Evolutionary conservation across 2,797 vertebrate genomes (phyloP), one percentile per base, ranked within the genome.

Genomic region (Diceros bicornis): DNA sequence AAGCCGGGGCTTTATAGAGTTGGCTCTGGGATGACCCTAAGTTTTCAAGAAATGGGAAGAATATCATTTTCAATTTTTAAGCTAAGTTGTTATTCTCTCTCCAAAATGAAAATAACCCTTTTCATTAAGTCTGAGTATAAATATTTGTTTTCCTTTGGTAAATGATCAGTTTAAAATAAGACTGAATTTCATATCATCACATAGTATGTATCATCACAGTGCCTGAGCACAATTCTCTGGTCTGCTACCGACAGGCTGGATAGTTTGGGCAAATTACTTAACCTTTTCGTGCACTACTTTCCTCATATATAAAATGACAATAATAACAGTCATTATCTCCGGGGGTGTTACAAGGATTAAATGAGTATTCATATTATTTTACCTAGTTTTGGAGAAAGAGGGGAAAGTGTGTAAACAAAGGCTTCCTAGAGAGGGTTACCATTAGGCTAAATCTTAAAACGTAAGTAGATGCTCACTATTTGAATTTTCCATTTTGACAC

Each of bases 151-250:
- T 91, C 32, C 20, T 66, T 59, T 81, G 55, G 66, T 32, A 94
- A 82, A 50, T 16, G 16, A 84, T 47, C 32, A 68, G 11, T 75
- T 94, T 29, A 90, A 96, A 88, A 77, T 68, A 78, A 92, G 47
- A 50, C 2, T 62, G 32, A 94, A 7, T 89, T 94, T 94, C 9
- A 1, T 68, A 57, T 37, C 6, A 47, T 61, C 23, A 37, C 25
- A 12, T n/a, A 57, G 0, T 41, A 41, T 52, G 50, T 52, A 52
- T n/a, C 34, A 29, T 44, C n/a, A 72, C 47, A n/a, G 11, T 52
- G 27, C 59, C 71, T 61, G 41, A 34, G 41, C 41, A 27, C 6
- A 34, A 21, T 44, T 87, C 37, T 91, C 77, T 4, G 0, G 29
- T 68, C 83, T 93, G 21, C 32, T 82, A 47, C 32, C 14, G 14